phyloP scores from a whole-genome alignment of 2,888 invertebrate genomes.

The Eupithecia insigniata region DNA sequence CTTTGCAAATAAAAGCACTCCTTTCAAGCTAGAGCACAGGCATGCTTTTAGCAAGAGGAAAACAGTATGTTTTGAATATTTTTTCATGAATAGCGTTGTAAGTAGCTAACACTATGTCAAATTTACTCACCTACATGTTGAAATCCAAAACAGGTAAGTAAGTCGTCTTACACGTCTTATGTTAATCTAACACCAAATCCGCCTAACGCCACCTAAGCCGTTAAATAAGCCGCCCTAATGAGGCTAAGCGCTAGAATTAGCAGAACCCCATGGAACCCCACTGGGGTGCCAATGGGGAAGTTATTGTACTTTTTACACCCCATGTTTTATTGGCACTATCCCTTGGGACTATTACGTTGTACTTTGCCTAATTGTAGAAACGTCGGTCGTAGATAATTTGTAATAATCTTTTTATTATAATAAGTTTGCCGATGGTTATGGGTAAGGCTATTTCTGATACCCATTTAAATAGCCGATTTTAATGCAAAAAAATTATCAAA shows the following conservation, averaged over 20 bases:
- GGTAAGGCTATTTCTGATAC: too few relatives aligned
- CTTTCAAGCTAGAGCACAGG: too few relatives aligned
- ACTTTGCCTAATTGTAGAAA: slow-evolving; percentile 34
- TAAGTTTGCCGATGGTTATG: too few relatives aligned
- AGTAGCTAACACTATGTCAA: not conserved
- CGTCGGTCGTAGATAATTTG: not conserved
- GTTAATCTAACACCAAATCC: slow-evolving; percentile 51
- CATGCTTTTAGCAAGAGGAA: too few relatives aligned
- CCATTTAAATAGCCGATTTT: too few relatives aligned
- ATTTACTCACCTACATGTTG: not conserved
- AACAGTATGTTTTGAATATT: too few relatives aligned
- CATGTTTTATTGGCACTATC: slow-evolving; percentile 38
- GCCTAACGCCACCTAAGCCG: slow-evolving; percentile 50
- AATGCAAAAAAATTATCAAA: too few relatives aligned
- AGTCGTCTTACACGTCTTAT: slow-evolving; percentile 34
- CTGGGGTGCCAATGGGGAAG: slow-evolving; percentile 42
- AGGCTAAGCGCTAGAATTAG: slow-evolving; percentile 70
- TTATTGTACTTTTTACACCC: slow-evolving; percentile 55
- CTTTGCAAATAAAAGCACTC: too few relatives aligned
- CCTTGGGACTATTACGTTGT: slow-evolving; percentile 38
- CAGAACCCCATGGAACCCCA: slow-evolving; percentile 30
- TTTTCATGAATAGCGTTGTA: too few relatives aligned
- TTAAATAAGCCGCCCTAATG: slow-evolving; percentile 72
- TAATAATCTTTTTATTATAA: too few relatives aligned
- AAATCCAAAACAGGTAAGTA: slow-evolving; percentile 29